A percentile compares a stretch with the other conserved stretches of the same genome.
Evolutionary conservation across 2,113 vertebrate genomes (phyloP).

Genomic region (Callionymus lyra): DNA sequence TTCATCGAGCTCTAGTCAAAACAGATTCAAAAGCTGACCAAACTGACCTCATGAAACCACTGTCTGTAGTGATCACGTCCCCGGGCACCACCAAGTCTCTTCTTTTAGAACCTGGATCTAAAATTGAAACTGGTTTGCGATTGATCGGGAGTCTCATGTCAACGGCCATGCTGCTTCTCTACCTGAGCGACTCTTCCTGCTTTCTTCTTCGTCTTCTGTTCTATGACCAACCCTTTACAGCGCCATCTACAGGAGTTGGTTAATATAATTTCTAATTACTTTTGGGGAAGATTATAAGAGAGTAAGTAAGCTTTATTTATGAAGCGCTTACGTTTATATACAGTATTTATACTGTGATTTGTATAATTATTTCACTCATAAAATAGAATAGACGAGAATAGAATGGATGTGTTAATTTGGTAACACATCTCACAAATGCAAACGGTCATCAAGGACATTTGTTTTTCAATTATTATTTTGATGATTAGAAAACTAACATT

Average conservation of each 20-base stretch:
- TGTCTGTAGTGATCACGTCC: conserved; percentile 89
- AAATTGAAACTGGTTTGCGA: conserved; percentile 45
- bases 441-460: too few species aligned
- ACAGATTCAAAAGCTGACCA: background rate
- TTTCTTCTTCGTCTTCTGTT: conserved; percentile 2
- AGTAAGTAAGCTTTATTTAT: too few species aligned
- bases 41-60: conserved; percentile 87
- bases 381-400: too few species aligned
- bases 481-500: too few species aligned
- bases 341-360: too few species aligned
- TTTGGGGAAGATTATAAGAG: too few species aligned
- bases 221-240: background rate
- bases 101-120: conserved; percentile 18
- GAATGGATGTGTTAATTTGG: too few species aligned
- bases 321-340: too few species aligned
- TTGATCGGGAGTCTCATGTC: conserved; percentile 73
- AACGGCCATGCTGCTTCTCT: conserved; percentile 72
- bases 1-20: background rate
- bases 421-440: too few species aligned
- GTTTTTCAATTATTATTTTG: too few species aligned
- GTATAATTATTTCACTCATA: too few species aligned
- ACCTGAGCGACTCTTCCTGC: background rate
- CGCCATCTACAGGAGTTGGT: conserved; percentile 12
- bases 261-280: too few species aligned
- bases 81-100: conserved; percentile 86